Evolutionary conservation across 2,113 vertebrate species (phyloP).

Genomic region (Oxyura jamaicensis): DNA sequence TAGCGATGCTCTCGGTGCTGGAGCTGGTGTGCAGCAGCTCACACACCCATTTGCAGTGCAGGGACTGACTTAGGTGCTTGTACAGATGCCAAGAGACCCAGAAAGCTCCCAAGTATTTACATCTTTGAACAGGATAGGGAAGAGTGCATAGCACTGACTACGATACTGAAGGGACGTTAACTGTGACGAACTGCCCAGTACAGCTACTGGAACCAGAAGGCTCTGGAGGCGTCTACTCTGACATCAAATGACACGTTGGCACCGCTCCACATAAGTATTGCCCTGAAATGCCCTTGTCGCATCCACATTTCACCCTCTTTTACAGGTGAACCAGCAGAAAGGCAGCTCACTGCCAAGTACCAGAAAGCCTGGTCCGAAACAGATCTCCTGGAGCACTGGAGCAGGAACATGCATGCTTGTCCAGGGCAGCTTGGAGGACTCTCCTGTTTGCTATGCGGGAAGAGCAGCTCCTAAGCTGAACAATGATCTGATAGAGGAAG

Average conservation of each 20-base stretch:
- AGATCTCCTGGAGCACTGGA: background rate
- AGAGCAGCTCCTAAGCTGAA: background rate
- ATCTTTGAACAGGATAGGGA: background rate
- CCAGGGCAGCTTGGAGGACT: background rate
- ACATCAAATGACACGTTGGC: background rate
- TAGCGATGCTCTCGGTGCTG: background rate
- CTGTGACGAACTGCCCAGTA: background rate
- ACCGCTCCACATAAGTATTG: background rate
- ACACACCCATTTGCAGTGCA: background rate
- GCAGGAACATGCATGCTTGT: background rate
- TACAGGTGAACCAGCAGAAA: background rate
- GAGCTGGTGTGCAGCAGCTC: fast-evolving
- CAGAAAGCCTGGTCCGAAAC: background rate
- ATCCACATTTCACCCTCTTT: background rate
- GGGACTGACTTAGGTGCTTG: background rate
- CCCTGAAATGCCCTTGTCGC: background rate
- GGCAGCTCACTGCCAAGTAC: fast-evolving
- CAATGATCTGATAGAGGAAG: background rate
- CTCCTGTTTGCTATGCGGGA: background rate
- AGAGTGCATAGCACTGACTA: background rate
- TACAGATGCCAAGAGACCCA: background rate
- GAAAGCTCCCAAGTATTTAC: no score
- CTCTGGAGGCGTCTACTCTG: background rate
- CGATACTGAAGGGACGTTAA: background rate
- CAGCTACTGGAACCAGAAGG: background rate